These are phyloP conservation scores for Orthosia gothica DNA, from an alignment of 2,888 invertebrate species.

Conservation along the genomic window DNA sequence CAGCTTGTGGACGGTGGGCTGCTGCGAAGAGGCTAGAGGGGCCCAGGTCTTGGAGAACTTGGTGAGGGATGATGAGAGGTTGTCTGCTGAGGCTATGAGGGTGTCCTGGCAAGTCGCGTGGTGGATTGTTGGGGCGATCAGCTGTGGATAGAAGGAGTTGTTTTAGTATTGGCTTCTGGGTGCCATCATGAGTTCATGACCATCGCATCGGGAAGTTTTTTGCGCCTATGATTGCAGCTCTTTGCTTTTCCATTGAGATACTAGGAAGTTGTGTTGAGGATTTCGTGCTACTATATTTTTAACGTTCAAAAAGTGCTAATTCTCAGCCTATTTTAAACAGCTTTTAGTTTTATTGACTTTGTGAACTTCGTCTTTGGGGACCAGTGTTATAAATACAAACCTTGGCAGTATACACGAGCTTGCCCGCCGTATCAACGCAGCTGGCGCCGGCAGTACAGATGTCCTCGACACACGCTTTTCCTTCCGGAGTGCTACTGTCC, in stretches of 20 bases:
- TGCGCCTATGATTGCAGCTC: too few relatives aligned
- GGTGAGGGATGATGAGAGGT: conserved; percentile 70
- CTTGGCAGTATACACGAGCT: conserved; percentile 79
- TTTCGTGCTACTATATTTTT: too few relatives aligned
- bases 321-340: too few relatives aligned
- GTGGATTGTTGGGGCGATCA: conserved; percentile 81
- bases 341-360: too few relatives aligned
- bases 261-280: too few relatives aligned
- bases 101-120: conserved; percentile 76
- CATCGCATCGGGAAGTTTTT: too few relatives aligned
- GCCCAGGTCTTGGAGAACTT: conserved; percentile 72
- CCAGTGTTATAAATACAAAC: too few relatives aligned
- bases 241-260: too few relatives aligned
- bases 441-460: conserved; percentile 69
- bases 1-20: conserved; percentile 66
- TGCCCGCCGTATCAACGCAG: conserved; percentile 75
- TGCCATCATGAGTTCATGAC: too few relatives aligned
- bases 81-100: conserved; percentile 73
- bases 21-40: conserved; percentile 68
- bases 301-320: too few relatives aligned
- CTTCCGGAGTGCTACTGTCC: conserved; percentile 2
- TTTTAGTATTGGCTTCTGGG: background rate
- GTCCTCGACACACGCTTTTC: conserved; percentile 39
- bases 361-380: too few relatives aligned
- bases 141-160: conserved; percentile 62